Evolutionary conservation across 2,113 vertebrate genomes (phyloP).

Genomic region (Furnarius figulus): DNA sequence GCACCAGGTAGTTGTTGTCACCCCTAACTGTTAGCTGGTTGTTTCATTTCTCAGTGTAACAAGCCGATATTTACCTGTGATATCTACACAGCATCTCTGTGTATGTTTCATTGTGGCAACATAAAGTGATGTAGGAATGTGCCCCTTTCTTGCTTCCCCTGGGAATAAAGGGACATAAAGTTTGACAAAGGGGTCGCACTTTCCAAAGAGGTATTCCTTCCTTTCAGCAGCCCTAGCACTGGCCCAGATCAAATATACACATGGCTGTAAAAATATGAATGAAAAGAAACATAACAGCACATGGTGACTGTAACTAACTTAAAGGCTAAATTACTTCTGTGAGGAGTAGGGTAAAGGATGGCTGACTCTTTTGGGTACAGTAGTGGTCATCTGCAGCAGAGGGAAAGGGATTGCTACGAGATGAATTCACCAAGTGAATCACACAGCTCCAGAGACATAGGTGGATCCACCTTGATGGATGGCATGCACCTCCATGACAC

Average conservation of each 20-base stretch:
- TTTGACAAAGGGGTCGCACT: background rate
- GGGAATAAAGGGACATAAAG: background rate
- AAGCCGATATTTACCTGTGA: background rate
- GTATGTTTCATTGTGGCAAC: background rate
- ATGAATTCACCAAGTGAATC: background rate
- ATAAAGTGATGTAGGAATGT: background rate
- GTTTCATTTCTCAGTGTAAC: background rate
- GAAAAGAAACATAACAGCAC: background rate
- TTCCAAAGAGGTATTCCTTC: background rate
- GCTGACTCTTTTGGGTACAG: background rate
- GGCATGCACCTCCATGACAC: accelerated
- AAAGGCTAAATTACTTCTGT: accelerated
- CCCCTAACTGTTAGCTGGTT: background rate
- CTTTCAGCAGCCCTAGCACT: background rate
- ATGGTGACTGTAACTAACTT: background rate
- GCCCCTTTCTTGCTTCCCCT: background rate
- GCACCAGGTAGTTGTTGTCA: background rate
- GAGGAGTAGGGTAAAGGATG: background rate
- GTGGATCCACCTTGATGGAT: background rate
- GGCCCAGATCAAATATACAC: background rate
- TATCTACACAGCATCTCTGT: background rate
- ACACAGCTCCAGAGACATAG: background rate
- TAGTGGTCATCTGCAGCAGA: background rate
- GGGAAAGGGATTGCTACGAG: background rate
- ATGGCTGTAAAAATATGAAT: background rate